Evolutionary conservation across 2,888 invertebrate species (phyloP), one percentile per base, ranked within the genome.

Genomic region (Drosophila mimica): DNA sequence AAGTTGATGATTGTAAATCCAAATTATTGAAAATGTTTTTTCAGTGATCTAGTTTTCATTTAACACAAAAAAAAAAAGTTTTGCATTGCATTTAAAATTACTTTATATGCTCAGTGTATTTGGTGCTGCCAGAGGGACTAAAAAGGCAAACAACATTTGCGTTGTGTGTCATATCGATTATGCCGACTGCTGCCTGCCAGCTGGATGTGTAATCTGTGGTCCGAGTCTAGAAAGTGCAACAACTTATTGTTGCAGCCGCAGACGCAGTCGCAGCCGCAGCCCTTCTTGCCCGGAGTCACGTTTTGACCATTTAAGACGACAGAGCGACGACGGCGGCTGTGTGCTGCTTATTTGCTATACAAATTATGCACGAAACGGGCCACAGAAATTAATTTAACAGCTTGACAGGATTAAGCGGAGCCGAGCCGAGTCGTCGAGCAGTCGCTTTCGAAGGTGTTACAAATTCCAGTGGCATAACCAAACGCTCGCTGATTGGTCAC

Each of bases 341-440:
- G 13, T 9, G 57, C 65, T 54, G 73, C 73, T 74, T 73, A 69
- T 72, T 79, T 81, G 74, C 74, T 31, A 46, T 61, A 53, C 58
- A 65, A 77, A 80, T 79, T 81, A 81, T 74, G 77, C 74, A 76
- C 74, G 79, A 74, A 75, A 63, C 62, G 73, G 70, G 58, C 57
- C 49, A 67, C 68, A 67, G 74, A 89, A 88, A 89, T 89, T 83
- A 87, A 87, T 89, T 87, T 87, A 82, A 87, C 89, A 87, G 86
- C 83, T 85, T 87, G 90, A 87, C 88, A 88, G 88, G 87, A 87
- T 87, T 87, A 87, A 61, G 67, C 62, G 31, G 31, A 59, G 63
- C 65, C 54, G 68, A 48, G 63, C 65, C 54, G 68, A 48, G 25
- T 15, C 25, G 48, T 48, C 28, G 25, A 28, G 33, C 46, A 56